These are phyloP conservation scores for Zapornia atra DNA, from an alignment of 2,113 vertebrate genomes.

Conservation along the genomic window DNA sequence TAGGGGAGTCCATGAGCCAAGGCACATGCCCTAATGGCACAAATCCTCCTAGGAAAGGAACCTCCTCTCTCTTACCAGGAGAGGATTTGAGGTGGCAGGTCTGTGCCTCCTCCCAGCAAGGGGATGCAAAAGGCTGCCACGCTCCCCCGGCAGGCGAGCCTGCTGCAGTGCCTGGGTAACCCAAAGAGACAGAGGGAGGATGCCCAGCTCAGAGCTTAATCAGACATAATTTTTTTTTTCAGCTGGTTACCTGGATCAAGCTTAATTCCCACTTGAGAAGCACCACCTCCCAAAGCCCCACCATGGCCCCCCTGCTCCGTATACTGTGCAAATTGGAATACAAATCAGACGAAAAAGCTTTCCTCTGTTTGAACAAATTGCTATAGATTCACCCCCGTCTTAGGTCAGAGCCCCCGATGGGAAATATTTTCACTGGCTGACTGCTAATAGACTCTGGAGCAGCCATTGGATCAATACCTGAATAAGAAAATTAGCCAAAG, in stretches of 20 bases:
- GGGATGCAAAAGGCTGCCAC: not conserved
- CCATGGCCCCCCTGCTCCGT: not conserved
- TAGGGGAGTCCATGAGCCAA: not conserved
- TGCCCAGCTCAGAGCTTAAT: not conserved
- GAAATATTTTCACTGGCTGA: constrained; percentile 84
- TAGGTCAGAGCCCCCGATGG: constrained; percentile 81
- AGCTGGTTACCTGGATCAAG: not conserved
- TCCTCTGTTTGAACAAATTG: constrained; percentile 84
- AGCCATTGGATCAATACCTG: constrained; percentile 77
- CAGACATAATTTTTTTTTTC: not conserved
- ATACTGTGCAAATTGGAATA: constrained; percentile 79
- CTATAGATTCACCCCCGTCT: constrained; percentile 81
- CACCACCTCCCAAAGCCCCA: not conserved
- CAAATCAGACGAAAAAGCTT: constrained; percentile 80
- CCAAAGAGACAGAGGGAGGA: not conserved
- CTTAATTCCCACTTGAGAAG: constrained; percentile 12
- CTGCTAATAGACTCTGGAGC: constrained; percentile 85
- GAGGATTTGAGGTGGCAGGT: not conserved
- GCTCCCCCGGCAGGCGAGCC: rapidly evolving
- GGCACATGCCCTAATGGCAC: not conserved
- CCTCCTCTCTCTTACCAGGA: not conserved
- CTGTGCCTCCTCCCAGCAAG: not conserved
- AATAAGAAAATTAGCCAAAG: constrained; percentile 82
- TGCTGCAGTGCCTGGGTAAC: not conserved
- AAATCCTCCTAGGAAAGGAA: not conserved